These are phyloP conservation scores for Crotophaga sulcirostris DNA, from an alignment of 2,113 vertebrate genomes.

Conservation along the genomic window DNA sequence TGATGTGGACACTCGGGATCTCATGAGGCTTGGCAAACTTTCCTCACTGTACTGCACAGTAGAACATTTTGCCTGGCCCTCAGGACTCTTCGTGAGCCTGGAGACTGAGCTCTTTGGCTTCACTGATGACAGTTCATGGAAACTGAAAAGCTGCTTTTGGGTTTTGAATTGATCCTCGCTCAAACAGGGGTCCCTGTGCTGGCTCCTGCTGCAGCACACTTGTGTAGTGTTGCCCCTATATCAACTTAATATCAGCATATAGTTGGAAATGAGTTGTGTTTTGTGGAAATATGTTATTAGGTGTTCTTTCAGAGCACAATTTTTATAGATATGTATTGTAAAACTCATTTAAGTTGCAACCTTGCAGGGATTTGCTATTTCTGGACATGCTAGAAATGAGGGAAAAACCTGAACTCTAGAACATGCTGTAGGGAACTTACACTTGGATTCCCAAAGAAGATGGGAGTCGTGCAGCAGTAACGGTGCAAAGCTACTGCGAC, in stretches of 20 bases:
- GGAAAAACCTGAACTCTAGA: not conserved
- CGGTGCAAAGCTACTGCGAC: fast-evolving
- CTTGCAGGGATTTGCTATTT: not conserved
- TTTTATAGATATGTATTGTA: not conserved
- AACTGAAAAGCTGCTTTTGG: not conserved
- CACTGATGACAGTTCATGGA: not conserved
- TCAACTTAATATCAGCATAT: not conserved
- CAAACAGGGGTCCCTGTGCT: not conserved
- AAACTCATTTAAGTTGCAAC: not conserved
- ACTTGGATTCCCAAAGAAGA: not conserved
- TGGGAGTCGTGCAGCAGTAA: fast-evolving
- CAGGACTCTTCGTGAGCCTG: not conserved
- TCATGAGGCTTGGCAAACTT: not conserved
- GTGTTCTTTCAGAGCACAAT: not conserved
- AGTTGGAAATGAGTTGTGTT: not conserved
- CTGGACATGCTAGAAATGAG: not conserved
- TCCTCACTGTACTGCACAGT: not conserved
- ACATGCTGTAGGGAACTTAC: not conserved
- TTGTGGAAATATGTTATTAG: not conserved
- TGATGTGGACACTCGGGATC: not conserved
- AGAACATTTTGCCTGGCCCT: fast-evolving
- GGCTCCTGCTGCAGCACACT: fast-evolving
- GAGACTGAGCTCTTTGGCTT: not conserved
- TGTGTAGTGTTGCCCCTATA: not conserved
- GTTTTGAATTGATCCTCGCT: not conserved